These are phyloP conservation scores for Dendroctonus valens DNA, from an alignment of 1,140 invertebrate species.

Conservation along the genomic window DNA sequence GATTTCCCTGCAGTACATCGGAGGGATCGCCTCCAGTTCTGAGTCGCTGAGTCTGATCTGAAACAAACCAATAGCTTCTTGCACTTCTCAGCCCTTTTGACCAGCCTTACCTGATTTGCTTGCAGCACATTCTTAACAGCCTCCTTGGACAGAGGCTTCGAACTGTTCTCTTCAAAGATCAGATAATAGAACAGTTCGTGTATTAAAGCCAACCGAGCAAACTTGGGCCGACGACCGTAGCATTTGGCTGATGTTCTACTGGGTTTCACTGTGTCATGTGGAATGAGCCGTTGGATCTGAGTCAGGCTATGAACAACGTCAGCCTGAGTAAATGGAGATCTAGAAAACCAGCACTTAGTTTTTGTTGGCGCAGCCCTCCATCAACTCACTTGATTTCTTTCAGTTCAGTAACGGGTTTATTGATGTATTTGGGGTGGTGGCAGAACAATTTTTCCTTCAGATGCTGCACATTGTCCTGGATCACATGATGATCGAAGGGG, in stretches of 20 bases:
- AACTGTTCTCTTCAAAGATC: slow-evolving; percentile 50
- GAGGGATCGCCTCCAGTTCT: slow-evolving; percentile 49
- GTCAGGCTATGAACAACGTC: slow-evolving; percentile 39
- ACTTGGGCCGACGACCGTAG: slow-evolving; percentile 59
- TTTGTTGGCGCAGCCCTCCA: too few species aligned
- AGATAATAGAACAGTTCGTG: slow-evolving; percentile 72
- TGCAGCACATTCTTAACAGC: slow-evolving; percentile 26
- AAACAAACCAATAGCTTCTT: neutral
- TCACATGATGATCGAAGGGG: slow-evolving; percentile 53
- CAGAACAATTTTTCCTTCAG: slow-evolving; percentile 54
- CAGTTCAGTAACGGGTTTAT: neutral
- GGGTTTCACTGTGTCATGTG: slow-evolving; percentile 3
- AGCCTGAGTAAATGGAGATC: slow-evolving; percentile 26
- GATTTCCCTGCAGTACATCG: slow-evolving; percentile 56
- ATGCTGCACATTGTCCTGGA: slow-evolving; percentile 61
- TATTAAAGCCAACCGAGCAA: slow-evolving; percentile 63
- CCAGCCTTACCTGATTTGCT: slow-evolving; percentile 15
- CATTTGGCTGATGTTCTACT: slow-evolving; percentile 21
- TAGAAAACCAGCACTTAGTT: neutral
- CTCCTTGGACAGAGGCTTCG: slow-evolving; percentile 45
- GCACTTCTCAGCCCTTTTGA: neutral
- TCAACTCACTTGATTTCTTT: neutral
- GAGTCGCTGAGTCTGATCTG: slow-evolving; percentile 31
- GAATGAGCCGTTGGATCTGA: slow-evolving; percentile 32
- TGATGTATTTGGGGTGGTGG: neutral